Percentiles rank a stretch among this genome's conserved stretches.
phyloP scores from a whole-genome alignment of 2,797 vertebrate species.

The Lemur catta region DNA sequence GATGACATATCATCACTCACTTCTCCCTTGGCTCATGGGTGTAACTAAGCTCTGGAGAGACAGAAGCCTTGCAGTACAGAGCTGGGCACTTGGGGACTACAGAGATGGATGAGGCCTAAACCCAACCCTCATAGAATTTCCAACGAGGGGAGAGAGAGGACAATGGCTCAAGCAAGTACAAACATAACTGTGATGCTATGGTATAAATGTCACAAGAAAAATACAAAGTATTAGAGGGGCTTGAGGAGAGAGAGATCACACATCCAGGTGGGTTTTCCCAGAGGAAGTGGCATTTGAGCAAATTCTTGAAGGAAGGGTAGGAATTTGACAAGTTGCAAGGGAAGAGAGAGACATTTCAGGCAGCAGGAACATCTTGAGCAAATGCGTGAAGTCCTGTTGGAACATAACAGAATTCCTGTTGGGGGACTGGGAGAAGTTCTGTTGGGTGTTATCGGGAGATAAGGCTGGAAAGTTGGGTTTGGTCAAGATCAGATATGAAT shows the following conservation, averaged over 20 bases:
- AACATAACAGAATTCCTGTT: conserved; percentile 7
- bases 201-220: conserved; percentile 23
- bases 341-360: neutral
- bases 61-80: neutral
- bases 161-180: neutral
- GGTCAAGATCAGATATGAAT: conserved; percentile 19
- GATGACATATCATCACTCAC: neutral
- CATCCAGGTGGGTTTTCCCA: conserved; percentile 45
- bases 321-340: conserved; percentile 61
- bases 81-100: neutral
- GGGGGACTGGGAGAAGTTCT: neutral
- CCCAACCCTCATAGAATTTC: neutral
- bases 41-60: conserved; percentile 4
- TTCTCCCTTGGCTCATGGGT: neutral
- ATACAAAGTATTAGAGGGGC: neutral
- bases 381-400: conserved; percentile 18
- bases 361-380: neutral
- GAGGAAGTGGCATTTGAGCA: conserved; percentile 44
- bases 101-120: neutral
- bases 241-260: conserved; percentile 6
- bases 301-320: conserved; percentile 52
- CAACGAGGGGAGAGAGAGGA: conserved; percentile 8
- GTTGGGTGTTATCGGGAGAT: neutral
- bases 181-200: neutral
- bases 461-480: conserved; percentile 50